Base-by-base conservation (phyloP, 2,888 invertebrate species). In the Athalia rosae region DNA sequence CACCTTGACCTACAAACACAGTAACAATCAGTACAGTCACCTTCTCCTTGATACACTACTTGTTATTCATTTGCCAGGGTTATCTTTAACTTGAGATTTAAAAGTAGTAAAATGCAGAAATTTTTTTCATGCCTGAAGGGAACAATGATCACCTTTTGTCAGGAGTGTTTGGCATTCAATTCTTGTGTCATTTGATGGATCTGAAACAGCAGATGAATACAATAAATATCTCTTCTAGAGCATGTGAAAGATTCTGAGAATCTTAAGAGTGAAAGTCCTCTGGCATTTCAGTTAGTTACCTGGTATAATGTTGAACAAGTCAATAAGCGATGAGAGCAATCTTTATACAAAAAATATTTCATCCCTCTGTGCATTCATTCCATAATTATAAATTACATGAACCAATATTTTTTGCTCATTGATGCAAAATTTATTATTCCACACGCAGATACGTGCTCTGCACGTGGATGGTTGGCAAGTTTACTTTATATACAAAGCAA, bases 1-100 rank as follows among this genome's bases (percentile, higher is more conserved):
- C 56, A 77, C 77, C 77, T 11, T 77, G 77, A 77, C 77, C 77
- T 58, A 77, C 43, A 74, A 56, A 63, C 45, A 47, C 15, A 61
- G 50, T 63, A 7, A 41, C 56, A 61, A 73, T 77, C 48, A 53
- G 11, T 53, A 50, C 43, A 53, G 53, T 61, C 53, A 74, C 77
- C 62, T 77, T 77, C 63, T 28, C 77, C 62, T 73, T 77, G 13
- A n/a, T 64, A 45, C 45, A 56, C 45, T 59, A 45, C 11, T 64
- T 58, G 9, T 76, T 64, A 45, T 56, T 64, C 4, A 41, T 58
- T 13, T 58, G 13, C 58, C 4, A 13, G 45, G 28, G 13, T 45
- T 58, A 67, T 67, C n/a, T 45, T 63, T 3, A 11, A 28, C 15
- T 48, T 9, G 9, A 66, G 4, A n/a, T 53, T 53, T 53, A 53